Evolutionary conservation across 2,888 invertebrate species (phyloP).

Genomic region (Magallana nippona): DNA sequence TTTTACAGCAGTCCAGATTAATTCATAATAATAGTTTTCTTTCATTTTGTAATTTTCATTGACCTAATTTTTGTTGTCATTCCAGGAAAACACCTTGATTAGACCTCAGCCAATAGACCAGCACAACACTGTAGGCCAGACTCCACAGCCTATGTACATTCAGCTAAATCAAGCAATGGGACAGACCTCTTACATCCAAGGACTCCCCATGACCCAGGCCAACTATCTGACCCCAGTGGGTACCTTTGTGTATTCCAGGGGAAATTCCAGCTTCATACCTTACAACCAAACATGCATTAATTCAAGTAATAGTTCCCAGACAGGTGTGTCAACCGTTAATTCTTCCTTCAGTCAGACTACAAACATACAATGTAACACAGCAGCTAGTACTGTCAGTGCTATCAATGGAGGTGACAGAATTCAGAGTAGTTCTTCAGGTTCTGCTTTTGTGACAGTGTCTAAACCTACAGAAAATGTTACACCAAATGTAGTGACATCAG

Average conservation of each 20-base stretch:
- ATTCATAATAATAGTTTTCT: too few species aligned
- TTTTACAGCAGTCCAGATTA: too few species aligned
- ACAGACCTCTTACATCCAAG: neutral
- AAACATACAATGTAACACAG: neutral
- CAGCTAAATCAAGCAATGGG: neutral
- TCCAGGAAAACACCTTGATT: conserved; percentile 1
- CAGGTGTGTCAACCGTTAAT: neutral
- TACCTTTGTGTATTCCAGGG: neutral
- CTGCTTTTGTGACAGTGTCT: conserved; percentile 18
- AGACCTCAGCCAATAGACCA: neutral
- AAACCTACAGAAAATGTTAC: neutral
- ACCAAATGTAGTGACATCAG: neutral
- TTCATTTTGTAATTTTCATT: too few species aligned
- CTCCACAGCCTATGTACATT: neutral
- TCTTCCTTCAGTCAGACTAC: neutral
- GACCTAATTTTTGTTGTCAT: neutral
- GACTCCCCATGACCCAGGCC: neutral
- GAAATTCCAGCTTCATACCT: neutral
- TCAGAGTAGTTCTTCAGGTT: neutral
- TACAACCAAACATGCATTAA: neutral
- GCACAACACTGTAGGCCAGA: neutral
- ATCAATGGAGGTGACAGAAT: neutral
- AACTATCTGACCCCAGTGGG: neutral
- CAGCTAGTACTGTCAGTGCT: neutral
- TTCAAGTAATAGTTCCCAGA: neutral